Conservation (phyloP, 2,113 vertebrate genomes). For the Lagenorhynchus albirostris region DNA sequence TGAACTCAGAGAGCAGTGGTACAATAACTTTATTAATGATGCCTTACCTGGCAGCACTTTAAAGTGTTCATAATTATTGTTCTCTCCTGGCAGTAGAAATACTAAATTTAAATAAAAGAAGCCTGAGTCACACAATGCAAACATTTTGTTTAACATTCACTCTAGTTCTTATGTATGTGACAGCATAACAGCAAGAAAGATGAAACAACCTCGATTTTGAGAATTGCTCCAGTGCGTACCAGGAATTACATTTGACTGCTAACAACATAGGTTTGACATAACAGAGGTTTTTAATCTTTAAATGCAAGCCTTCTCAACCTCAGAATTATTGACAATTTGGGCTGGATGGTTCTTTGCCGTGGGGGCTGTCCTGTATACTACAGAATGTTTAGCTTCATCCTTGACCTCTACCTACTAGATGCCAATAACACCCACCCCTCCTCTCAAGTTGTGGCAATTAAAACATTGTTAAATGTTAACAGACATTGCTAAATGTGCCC, state of each 20-base stretch:
- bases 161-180: neutral
- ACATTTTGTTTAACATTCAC: slow-evolving; percentile 28
- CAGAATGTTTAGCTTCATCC: neutral
- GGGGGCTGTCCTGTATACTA: neutral
- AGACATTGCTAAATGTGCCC: neutral
- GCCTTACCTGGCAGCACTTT: neutral
- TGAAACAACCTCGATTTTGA: slow-evolving; percentile 20
- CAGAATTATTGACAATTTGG: neutral
- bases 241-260: slow-evolving; percentile 1
- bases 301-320: neutral
- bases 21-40: slow-evolving; percentile 24
- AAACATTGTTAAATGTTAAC: neutral
- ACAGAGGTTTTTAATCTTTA: neutral
- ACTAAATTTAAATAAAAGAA: slow-evolving; percentile 2
- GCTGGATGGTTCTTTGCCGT: neutral
- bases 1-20: neutral
- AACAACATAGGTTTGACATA: neutral
- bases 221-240: neutral
- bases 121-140: neutral
- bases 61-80: slow-evolving; percentile 45
- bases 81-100: neutral
- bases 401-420: neutral
- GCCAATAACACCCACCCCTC: neutral
- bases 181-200: neutral
- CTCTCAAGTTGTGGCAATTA: neutral